Percentiles rank a stretch among this genome's conserved stretches.
These are phyloP conservation scores for Stenodera caucasica DNA, from an alignment of 2,888 invertebrate species.

Conservation along the genomic window DNA sequence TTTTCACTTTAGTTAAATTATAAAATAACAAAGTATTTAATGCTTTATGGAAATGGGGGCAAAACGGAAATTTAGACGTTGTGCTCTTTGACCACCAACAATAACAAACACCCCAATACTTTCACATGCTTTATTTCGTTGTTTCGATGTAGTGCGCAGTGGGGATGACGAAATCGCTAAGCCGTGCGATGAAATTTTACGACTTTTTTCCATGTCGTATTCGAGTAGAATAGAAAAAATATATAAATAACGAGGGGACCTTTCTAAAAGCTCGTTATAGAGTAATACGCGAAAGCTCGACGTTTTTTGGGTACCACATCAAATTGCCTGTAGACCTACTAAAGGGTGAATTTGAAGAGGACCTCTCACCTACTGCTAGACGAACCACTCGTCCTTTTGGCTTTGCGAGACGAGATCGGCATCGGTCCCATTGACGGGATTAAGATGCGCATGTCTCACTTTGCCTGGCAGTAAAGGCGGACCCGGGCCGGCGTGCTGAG, in stretches of 20 bases:
- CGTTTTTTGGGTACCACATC: no score
- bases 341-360: not conserved
- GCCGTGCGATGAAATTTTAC: slow-evolving; percentile 8
- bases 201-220: not conserved
- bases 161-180: slow-evolving; percentile 5
- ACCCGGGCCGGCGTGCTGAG: slow-evolving; percentile 66
- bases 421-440: slow-evolving; percentile 52
- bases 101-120: not conserved
- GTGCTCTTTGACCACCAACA: slow-evolving; percentile 12
- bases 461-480: slow-evolving; percentile 75
- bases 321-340: no score
- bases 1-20: not conserved
- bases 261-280: no score
- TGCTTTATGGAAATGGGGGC: not conserved
- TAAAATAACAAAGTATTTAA: slow-evolving; percentile 4
- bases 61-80: slow-evolving; percentile 6
- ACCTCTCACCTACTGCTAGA: slow-evolving; percentile 68
- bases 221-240: not conserved
- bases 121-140: slow-evolving; percentile 6
- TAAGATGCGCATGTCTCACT: slow-evolving; percentile 59
- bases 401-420: slow-evolving; percentile 62
- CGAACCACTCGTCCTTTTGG: slow-evolving; percentile 92
- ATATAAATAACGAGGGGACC: not conserved
- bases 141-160: not conserved
- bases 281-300: no score